These are phyloP conservation scores for Maniola jurtina DNA, from an alignment of 1,140 invertebrate species.

Conservation along the genomic window DNA sequence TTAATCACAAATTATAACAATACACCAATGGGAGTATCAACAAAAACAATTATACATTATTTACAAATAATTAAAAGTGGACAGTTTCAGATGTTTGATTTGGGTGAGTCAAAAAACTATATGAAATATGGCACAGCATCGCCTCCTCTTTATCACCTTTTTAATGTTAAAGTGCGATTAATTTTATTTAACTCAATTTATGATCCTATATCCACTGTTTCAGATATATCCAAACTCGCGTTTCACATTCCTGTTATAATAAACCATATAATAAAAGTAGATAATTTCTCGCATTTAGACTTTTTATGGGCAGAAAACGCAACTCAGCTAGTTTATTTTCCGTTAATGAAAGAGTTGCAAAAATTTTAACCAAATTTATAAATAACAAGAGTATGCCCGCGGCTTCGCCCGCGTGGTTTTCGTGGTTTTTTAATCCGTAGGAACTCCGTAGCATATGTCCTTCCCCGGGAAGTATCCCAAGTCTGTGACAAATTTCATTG, in stretches of 20 bases:
- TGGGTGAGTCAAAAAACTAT: slow-evolving; percentile 81
- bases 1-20: slow-evolving; percentile 19
- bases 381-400: no score
- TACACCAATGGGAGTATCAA: slow-evolving; percentile 31
- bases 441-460: no score
- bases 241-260: slow-evolving; percentile 57
- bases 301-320: slow-evolving; percentile 69
- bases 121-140: slow-evolving; percentile 63
- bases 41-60: slow-evolving; percentile 72
- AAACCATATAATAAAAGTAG: slow-evolving; percentile 56
- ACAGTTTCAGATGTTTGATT: slow-evolving; percentile 83
- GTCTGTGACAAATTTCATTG: no score
- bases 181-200: slow-evolving; percentile 82
- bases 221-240: slow-evolving; percentile 66
- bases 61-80: slow-evolving; percentile 83
- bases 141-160: slow-evolving; percentile 82
- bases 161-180: slow-evolving; percentile 80
- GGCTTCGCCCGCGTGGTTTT: no score
- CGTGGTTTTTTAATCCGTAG: no score
- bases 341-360: slow-evolving; percentile 9
- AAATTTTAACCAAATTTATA: background rate
- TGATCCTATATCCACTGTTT: slow-evolving; percentile 79
- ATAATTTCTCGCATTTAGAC: slow-evolving; percentile 79
- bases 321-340: slow-evolving; percentile 32
- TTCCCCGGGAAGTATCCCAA: no score